These are phyloP conservation scores for Zalophus californianus DNA, from an alignment of 2,797 vertebrate genomes.

Conservation along the genomic window DNA sequence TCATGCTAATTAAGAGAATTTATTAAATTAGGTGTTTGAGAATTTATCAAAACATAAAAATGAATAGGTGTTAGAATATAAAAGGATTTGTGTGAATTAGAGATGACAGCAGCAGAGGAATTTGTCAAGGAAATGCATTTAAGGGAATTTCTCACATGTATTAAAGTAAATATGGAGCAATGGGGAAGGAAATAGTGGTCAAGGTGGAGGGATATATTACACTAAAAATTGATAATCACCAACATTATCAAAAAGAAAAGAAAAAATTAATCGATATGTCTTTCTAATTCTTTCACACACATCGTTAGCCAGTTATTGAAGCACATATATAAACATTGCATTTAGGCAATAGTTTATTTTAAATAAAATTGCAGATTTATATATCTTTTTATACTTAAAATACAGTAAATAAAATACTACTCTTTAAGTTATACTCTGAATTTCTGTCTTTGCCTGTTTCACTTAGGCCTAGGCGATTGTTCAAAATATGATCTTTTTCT, in stretches of 20 bases:
- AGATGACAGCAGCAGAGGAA: not conserved
- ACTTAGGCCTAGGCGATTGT: not conserved
- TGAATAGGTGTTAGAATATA: not conserved
- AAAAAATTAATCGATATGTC: not conserved
- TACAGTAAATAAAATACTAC: not conserved
- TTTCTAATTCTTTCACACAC: not conserved
- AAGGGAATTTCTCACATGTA: not conserved
- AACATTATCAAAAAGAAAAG: not conserved
- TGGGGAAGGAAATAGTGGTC: not conserved
- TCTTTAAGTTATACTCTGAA: not conserved
- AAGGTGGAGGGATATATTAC: not conserved
- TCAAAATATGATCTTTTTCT: not conserved
- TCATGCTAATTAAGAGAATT: not conserved
- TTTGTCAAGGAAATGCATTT: not conserved
- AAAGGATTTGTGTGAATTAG: not conserved
- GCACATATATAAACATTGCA: not conserved
- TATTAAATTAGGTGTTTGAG: not conserved
- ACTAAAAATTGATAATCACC: not conserved
- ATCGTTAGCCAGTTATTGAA: not conserved
- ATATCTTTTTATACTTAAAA: not conserved
- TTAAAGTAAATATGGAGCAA: not conserved
- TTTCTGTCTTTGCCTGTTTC: not conserved
- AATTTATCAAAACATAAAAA: not conserved
- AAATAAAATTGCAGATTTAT: not conserved
- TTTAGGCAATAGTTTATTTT: not conserved